These are phyloP conservation scores for Boulengeromyrus knoepffleri DNA, from an alignment of 2,113 vertebrate genomes.

Conservation along the genomic window DNA sequence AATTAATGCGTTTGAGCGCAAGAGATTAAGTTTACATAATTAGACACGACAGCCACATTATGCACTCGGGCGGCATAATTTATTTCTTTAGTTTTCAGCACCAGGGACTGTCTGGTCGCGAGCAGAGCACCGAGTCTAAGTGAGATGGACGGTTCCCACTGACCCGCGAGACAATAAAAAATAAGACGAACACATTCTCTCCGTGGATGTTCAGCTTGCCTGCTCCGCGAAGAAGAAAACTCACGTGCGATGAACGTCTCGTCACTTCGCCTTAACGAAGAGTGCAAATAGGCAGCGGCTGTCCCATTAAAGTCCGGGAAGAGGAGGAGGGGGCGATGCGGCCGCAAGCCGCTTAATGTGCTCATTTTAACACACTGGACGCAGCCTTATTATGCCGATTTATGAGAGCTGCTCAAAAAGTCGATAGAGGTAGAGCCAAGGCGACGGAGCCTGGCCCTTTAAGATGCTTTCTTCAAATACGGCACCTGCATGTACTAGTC, in stretches of 20 bases:
- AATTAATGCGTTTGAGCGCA: neutral
- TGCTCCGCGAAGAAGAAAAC: neutral
- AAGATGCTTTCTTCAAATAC: neutral
- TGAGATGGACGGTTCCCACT: neutral
- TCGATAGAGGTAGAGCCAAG: neutral
- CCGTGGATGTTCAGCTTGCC: neutral
- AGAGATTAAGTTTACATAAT: neutral
- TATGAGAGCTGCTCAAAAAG: neutral
- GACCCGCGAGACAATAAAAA: neutral
- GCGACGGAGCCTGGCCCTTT: neutral
- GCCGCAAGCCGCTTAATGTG: neutral
- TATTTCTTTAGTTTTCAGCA: neutral
- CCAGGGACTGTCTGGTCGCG: neutral
- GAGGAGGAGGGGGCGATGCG: neutral
- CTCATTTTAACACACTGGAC: constrained; percentile 2
- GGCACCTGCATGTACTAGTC: neutral
- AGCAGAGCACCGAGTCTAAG: neutral
- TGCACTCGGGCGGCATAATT: neutral
- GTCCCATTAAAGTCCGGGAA: neutral
- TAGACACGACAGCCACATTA: neutral
- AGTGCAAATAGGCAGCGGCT: neutral
- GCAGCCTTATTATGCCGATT: neutral
- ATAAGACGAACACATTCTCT: constrained; percentile 9
- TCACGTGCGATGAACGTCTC: neutral
- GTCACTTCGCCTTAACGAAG: constrained; percentile 5